phyloP scores from a whole-genome alignment of 2,797 vertebrate species.

The Notolabrus celidotus region DNA sequence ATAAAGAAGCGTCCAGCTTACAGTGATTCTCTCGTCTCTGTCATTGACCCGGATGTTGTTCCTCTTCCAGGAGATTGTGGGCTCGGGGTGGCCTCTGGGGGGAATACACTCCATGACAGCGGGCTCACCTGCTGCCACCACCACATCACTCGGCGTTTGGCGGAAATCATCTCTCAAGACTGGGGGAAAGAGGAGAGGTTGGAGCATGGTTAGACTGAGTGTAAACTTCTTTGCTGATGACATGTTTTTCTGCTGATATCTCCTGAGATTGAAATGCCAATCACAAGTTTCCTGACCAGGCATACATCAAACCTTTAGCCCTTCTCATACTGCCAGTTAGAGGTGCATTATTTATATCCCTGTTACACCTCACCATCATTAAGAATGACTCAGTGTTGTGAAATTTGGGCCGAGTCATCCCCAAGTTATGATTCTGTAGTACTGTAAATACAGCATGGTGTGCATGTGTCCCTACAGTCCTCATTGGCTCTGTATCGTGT shows the following conservation, averaged over 20 bases:
- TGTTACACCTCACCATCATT: no score
- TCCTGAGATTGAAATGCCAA: no score
- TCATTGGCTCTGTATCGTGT: slow-evolving; percentile 71
- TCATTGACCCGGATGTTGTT: slow-evolving; percentile 88
- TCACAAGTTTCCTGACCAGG: background rate
- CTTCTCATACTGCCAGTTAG: no score
- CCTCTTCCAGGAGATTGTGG: slow-evolving; percentile 96
- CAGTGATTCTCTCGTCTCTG: slow-evolving; percentile 93
- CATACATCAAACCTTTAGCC: no score
- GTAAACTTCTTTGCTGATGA: background rate
- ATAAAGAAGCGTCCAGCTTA: slow-evolving; percentile 68
- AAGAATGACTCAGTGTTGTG: no score
- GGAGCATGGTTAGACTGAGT: background rate
- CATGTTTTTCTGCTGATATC: background rate
- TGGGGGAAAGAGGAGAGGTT: slow-evolving; percentile 53
- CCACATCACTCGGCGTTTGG: slow-evolving; percentile 92
- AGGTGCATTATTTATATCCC: no score
- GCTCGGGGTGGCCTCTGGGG: slow-evolving; percentile 94
- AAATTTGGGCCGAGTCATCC: no score
- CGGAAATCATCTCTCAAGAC: slow-evolving; percentile 97
- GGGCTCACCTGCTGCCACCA: slow-evolving; percentile 94
- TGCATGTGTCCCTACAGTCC: slow-evolving; percentile 54
- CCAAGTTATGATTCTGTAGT: slow-evolving; percentile 23
- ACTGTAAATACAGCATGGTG: slow-evolving; percentile 35
- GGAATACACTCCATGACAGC: slow-evolving; percentile 97